Base-by-base conservation (phyloP, 2,888 invertebrate genomes). In the Leptopilina drosophilae region DNA sequence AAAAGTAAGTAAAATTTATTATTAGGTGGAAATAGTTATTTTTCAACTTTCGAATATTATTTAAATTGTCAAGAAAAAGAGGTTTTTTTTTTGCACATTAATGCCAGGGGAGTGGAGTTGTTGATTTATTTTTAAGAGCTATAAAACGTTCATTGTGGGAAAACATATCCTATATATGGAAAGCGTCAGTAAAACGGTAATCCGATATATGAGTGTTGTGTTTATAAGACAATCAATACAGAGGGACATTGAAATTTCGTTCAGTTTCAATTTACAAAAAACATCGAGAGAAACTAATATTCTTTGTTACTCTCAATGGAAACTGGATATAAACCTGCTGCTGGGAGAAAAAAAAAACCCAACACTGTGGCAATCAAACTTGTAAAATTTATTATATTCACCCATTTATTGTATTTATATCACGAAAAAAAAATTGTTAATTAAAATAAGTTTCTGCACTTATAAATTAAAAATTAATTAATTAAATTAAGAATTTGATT, bases 81-180 rank as follows among this genome's bases (percentile, higher is more conserved):
- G 46, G 46, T 67, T 67, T 20, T 20, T 20, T 20, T 20, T 20
- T 26, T 67, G 46, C 49, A 46, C 67, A 49, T 67, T 67, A 49
- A 42, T 6, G 20, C 46, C 14, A 5, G 20, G 67, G 20, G 8
- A 42, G 8, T 42, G 42, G 7, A 46, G 67, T 20, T 49, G 67
- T 67, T 67, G 11, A 67, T 67, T 67, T 53, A 49, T 67, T 67
- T 67, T 14, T 69, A 26, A 53, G 67, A 46, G 26, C 67, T 49
- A 67, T 69, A 12, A 69, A 69, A 26, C 69, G 12, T 53, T 53
- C 33, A 33, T 20, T 56, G 53, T 56, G n/a, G 33, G 73, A 56
- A 73, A 56, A 73, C 33, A n/a, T 73, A 69, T 3, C 33, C n/a
- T n/a, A 33, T 40, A 33, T 40, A 33, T 73, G 9, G 56, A 56